These are phyloP conservation scores for Aradus depressus DNA, from an alignment of 2,888 invertebrate species.

Conservation along the genomic window DNA sequence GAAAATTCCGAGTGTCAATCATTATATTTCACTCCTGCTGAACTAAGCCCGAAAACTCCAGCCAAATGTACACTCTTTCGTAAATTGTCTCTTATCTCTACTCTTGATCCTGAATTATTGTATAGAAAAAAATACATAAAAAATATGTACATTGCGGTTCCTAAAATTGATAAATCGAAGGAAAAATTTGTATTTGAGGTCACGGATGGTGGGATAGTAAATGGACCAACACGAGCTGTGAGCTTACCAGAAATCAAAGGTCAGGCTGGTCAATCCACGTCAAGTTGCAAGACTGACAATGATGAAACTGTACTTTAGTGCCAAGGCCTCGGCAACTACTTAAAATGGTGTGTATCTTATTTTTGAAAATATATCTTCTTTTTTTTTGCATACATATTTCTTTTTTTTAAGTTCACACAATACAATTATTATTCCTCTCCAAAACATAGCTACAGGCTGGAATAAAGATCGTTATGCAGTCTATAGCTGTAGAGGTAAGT, in stretches of 20 bases:
- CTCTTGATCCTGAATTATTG: not conserved
- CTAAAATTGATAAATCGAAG: constrained; percentile 6
- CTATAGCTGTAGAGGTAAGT: too few species aligned
- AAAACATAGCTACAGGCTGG: too few species aligned
- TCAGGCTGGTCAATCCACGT: too few species aligned
- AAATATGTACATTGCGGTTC: constrained; percentile 16
- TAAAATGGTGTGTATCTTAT: too few species aligned
- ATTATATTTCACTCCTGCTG: constrained; percentile 73
- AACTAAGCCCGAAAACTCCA: constrained; percentile 37
- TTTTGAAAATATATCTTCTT: too few species aligned
- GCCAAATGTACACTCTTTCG: constrained; percentile 10
- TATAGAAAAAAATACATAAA: constrained; percentile 10
- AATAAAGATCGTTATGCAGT: too few species aligned
- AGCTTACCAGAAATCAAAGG: constrained; percentile 26
- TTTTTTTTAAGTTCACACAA: too few species aligned
- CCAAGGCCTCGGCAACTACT: too few species aligned
- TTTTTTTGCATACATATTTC: too few species aligned
- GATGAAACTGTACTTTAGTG: constrained; percentile 17
- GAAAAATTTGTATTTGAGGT: not conserved
- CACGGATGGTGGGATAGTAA: constrained; percentile 4
- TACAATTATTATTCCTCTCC: too few species aligned
- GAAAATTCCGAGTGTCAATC: constrained; percentile 55
- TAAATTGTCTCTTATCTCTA: constrained; percentile 13
- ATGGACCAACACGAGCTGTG: constrained; percentile 13
- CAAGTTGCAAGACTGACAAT: not conserved